Evolutionary conservation across 2,888 invertebrate species (phyloP), one percentile per base, ranked within the genome.

Genomic region (Agrochola lychnidis): DNA sequence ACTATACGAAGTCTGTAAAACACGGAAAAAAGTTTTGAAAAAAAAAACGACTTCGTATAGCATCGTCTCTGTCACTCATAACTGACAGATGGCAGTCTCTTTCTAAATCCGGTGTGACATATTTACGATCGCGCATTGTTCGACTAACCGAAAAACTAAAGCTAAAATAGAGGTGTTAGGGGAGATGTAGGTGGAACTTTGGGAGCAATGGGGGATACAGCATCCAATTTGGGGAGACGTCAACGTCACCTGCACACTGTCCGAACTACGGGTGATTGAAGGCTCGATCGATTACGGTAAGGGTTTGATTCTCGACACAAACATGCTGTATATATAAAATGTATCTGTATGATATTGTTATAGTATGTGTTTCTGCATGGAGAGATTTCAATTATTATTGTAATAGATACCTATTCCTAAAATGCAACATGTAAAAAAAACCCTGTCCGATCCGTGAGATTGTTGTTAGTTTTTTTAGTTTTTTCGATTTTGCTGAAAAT

Each of bases 141-240:
- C 64, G 12, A 10, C 1, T 25, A 66, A 12, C 25, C 0, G 64
- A 45, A 25, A 57, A 69, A 14, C 19, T 25, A 48, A 74, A 22
- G 25, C 45, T 45, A n/a, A 40, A 74, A 42, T 36, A 69, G 9
- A 63, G 14, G 40, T 48, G 25, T 64, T 19, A 40, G 42, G n/a
- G 22, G 7, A 4, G 25, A 19, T 45, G 25, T 25, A 19, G 30
- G 14, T 22, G 56, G 40, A 40, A 16, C 2, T 19, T 16, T 75
- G n/a, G 4, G 16, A 0, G 16, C 0, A 25, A 36, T 42, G 14
- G 61, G 36, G 10, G 53, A 9, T 71, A 48, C 36, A 61, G 45
- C 14, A 56, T 62, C 79, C 72, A 78, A 79, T 72, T 79, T 72
- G 19, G 72, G 53, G 12, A 30, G 30, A 48, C 48, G 78, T 77